phyloP scores from a whole-genome alignment of 2,797 vertebrate species.

The Cottoperca gobio region DNA sequence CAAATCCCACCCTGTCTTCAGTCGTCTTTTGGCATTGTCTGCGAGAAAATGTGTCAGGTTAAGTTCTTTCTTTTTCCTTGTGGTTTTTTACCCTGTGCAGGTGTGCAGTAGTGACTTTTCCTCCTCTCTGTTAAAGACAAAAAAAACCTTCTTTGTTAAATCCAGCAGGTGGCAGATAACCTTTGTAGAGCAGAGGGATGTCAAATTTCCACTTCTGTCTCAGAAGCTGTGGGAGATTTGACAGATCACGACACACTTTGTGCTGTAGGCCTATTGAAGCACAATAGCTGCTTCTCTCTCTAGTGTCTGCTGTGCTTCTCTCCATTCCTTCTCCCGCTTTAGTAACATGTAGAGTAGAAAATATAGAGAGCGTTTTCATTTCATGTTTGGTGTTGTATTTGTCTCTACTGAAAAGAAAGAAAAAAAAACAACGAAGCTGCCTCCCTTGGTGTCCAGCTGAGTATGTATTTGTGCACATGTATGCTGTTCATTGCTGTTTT shows the following conservation, averaged over 20 bases:
- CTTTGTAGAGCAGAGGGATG: conserved; percentile 64
- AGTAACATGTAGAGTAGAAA: conserved; percentile 35
- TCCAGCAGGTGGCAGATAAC: conserved; percentile 71
- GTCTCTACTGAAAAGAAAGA: background rate
- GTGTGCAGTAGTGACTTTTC: conserved; percentile 62
- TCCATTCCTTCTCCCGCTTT: conserved; percentile 8
- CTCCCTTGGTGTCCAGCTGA: conserved; percentile 18
- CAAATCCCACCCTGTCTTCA: conserved; percentile 61
- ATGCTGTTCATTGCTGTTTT: conserved; percentile 9
- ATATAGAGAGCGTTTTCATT: conserved; percentile 12
- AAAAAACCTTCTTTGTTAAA: conserved; percentile 25
- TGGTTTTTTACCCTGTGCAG: conserved; percentile 52
- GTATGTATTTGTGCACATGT: conserved; percentile 8
- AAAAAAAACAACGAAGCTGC: background rate
- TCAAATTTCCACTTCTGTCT: conserved; percentile 66
- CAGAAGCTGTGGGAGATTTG: conserved; percentile 65
- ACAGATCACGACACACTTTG: conserved; percentile 60
- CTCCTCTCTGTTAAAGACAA: conserved; percentile 17
- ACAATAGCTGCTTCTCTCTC: conserved; percentile 30
- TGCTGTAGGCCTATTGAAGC: conserved; percentile 41
- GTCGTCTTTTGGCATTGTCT: conserved; percentile 84
- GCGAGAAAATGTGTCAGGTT: conserved; percentile 85
- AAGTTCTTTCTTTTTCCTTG: conserved; percentile 61
- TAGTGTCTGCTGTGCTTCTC: conserved; percentile 33
- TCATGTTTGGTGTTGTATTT: conserved; percentile 29